Evolutionary conservation across 2,113 vertebrate species (phyloP).

Genomic region (Rattus norvegicus): GRCr8 NC_086027.1:50729501-50730000

Average conservation of each 20-base stretch:
- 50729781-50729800: neutral
- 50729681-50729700: neutral
- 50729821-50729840: neutral
- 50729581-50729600: neutral
- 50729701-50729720: accelerated
- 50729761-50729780: neutral
- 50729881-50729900: neutral
- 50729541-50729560: neutral
- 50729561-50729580: neutral
- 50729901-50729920: neutral
- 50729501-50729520: neutral
- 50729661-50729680: neutral
- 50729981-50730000: neutral
- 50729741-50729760: neutral
- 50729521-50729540: neutral
- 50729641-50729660: neutral
- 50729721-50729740: neutral
- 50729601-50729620: neutral
- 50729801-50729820: neutral
- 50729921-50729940: neutral
- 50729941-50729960: neutral
- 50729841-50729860: neutral
- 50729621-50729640: neutral
- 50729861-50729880: neutral
- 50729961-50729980: neutral